Base-by-base conservation (phyloP, 2,888 invertebrate species). In the Caenorhabditis uteleia region DNA sequence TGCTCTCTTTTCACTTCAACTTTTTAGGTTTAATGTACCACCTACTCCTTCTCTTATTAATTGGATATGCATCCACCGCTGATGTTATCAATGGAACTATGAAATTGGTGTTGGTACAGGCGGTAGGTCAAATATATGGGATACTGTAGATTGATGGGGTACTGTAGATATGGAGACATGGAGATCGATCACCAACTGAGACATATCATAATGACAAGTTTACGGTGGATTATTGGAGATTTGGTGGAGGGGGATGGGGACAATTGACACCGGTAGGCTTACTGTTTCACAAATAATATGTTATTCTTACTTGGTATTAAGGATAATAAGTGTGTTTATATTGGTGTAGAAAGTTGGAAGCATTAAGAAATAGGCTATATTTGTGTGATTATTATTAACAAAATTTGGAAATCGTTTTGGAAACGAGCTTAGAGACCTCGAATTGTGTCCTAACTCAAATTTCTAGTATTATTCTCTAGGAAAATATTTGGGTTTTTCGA, bases 131-230 rank as follows among this genome's bases (percentile, higher is more conserved):
- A 46, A 46, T 14, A 20, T 12, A 14, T 34, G 31, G 31, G 6
- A 18, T 36, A 46, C 14, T 29, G 4, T 29, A 27, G 5, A 7
- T 27, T 42, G 3, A 18, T 26, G 56, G 27, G 29, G 23, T 38
- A 25, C 29, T 56, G 29, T 48, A 76, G 76, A 21, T 77, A 3
- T 78, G 73, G 70, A 43, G 78, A 33, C 78, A 78, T 48, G 78
- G 78, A 23, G 76, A 74, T 40, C 60, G 78, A 10, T 60, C 72
- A 3, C 78, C 78, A 2, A 65, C 70, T 0, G 54, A 48, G 43
- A 65, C 71, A 0, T 77, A 60, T 39, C 50, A 70, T 7, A 59
- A 48, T 29, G 75, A 75, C 51, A 26, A 50, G 12, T 68, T 67
- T 42, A 55, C 49, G 1, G 61, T 54, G 36, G 44, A 55, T 20